Evolutionary conservation across 2,888 invertebrate genomes (phyloP), one percentile per base, ranked within the genome.

Genomic region (Cryptocheilus praepositus): DNA sequence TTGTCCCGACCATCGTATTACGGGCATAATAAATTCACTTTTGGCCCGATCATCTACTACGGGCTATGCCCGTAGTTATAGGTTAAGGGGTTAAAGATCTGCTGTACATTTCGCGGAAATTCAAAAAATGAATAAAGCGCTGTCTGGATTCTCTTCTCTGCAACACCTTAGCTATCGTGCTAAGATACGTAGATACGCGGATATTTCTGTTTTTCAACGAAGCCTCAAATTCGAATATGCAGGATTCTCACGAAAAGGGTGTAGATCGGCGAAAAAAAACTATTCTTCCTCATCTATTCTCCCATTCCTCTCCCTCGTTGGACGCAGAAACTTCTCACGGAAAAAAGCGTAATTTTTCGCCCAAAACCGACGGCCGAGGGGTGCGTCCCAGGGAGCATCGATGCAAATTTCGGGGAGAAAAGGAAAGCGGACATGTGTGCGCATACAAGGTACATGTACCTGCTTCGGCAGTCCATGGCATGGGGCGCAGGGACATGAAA

Each of bases 341-440:
- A 74, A 75, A 78, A 75, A 68, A 69, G 60, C 55, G 67, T 75
- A 71, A 80, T 79, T 80, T 78, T 64, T 55, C 66, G 44, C 7
- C 56, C 69, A 72, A 77, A 77, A 74, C 71, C 5, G 22, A 7
- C 2, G 52, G 22, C 25, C 25, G 7, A 36, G 49, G 49, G 49
- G 49, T 11, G 22, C 21, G 25, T 53, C 53, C 3, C 73, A 74
- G 71, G 74, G 67, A 74, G 70, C 67, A 70, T 65, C 68, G 81
- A 86, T 84, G 85, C 86, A 86, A 87, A 86, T 86, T 86, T 70
- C 2, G 63, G 68, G 72, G 45, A 61, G 61, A 77, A 74, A 59
- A 69, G 64, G 66, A 74, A 78, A 73, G 67, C 67, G 69, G 59
- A 28, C 36, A 25, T 60, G 57, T 61, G 61, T 58, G 63, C 21